Evolutionary conservation across 1,140 invertebrate species (phyloP).

Genomic region (Ruditapes philippinarum): DNA sequence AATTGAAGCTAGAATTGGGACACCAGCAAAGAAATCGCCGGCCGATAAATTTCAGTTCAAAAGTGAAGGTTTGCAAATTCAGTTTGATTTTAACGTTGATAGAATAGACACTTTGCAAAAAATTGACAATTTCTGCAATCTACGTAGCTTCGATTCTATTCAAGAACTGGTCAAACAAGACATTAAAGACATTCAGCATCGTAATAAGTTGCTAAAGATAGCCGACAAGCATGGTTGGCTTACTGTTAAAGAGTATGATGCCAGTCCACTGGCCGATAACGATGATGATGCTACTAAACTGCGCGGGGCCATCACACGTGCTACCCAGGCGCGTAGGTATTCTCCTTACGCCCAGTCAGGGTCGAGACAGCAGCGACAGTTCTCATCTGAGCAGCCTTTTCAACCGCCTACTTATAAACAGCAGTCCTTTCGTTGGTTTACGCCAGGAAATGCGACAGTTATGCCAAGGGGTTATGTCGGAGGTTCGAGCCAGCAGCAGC

Average conservation of each 20-base stretch:
- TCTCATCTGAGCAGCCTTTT: not conserved
- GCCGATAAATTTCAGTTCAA: no score
- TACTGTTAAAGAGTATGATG: constrained; percentile 19
- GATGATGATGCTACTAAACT: constrained; percentile 32
- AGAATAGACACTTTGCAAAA: no score
- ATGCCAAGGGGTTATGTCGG: not conserved
- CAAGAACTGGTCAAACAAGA: no score
- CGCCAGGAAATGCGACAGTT: not conserved
- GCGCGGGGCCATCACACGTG: constrained; percentile 20
- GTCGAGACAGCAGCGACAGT: not conserved
- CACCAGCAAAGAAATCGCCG: no score
- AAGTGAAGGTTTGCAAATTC: no score
- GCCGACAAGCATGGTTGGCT: constrained; percentile 40
- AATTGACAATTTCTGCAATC: no score
- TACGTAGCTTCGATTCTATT: no score
- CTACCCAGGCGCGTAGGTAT: not conserved
- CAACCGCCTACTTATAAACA: not conserved
- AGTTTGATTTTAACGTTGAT: no score
- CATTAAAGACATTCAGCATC: not conserved
- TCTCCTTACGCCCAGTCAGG: not conserved
- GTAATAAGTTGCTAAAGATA: constrained; percentile 38
- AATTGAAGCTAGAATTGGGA: no score
- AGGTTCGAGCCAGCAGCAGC: not conserved
- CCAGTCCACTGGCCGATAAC: constrained; percentile 16
- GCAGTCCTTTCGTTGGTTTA: not conserved